Evolutionary conservation across 2,888 invertebrate genomes (phyloP).

Genomic region (Caenorhabditis becei): DNA sequence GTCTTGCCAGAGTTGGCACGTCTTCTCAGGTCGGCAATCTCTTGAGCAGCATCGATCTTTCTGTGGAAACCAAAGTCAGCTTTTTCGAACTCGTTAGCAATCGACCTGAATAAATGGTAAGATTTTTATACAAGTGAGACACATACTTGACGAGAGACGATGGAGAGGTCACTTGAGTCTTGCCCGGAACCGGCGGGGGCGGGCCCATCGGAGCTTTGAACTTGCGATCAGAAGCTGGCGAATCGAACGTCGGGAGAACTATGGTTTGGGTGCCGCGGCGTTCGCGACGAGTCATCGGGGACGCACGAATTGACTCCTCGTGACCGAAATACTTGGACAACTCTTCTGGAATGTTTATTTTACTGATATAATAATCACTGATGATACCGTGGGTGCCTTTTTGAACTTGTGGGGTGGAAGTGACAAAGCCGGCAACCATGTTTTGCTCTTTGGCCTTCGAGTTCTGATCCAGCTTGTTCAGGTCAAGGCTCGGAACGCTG

Average conservation of each 20-base stretch:
- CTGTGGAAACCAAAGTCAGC: slow-evolving; percentile 50
- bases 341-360: slow-evolving; percentile 8
- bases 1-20: slow-evolving; percentile 18
- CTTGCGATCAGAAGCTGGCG: slow-evolving; percentile 40
- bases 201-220: slow-evolving; percentile 22
- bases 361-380: too few relatives aligned
- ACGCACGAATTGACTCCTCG: slow-evolving; percentile 34
- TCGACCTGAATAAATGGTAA: slow-evolving; percentile 4
- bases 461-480: background rate
- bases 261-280: slow-evolving; percentile 44
- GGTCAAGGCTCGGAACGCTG: slow-evolving; percentile 13
- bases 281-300: slow-evolving; percentile 36
- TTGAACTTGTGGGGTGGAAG: slow-evolving; percentile 38
- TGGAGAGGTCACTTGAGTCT: background rate
- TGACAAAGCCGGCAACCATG: slow-evolving; percentile 39
- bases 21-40: slow-evolving; percentile 39
- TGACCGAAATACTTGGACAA: slow-evolving; percentile 40
- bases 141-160: slow-evolving; percentile 27
- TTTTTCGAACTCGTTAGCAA: slow-evolving; percentile 51
- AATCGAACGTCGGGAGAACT: slow-evolving; percentile 40
- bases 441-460: background rate
- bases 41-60: slow-evolving; percentile 48
- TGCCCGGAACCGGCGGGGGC: slow-evolving; percentile 5
- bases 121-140: background rate
- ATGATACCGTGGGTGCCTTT: slow-evolving; percentile 7